phyloP scores from a whole-genome alignment of 2,797 vertebrate genomes.

The Megalops cyprinoides region DNA sequence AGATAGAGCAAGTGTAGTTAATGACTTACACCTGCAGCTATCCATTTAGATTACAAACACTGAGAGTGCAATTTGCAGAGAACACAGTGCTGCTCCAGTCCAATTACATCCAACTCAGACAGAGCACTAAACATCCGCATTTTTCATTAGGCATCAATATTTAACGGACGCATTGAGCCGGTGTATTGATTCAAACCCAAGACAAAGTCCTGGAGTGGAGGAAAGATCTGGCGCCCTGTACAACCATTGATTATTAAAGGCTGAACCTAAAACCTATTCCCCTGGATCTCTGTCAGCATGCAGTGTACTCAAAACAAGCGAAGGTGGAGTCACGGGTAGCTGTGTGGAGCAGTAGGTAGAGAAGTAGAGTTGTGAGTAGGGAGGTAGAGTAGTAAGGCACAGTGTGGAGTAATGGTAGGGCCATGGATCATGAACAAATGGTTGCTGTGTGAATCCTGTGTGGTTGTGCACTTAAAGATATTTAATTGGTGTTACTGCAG shows the following conservation, averaged over 20 bases:
- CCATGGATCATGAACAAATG: neutral
- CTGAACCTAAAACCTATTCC: neutral
- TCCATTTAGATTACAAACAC: too few relatives aligned
- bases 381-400: neutral
- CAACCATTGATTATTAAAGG: neutral
- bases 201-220: neutral
- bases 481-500: neutral
- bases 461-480: neutral
- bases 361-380: neutral
- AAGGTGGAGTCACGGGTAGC: neutral
- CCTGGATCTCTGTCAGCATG: neutral
- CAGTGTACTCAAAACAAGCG: neutral
- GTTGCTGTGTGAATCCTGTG: neutral
- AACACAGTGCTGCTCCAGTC: too few relatives aligned
- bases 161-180: slow-evolving; percentile 7
- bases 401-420: too few relatives aligned
- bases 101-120: too few relatives aligned
- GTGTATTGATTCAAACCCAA: neutral
- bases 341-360: neutral
- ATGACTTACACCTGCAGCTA: too few relatives aligned
- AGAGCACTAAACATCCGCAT: too few relatives aligned
- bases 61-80: too few relatives aligned
- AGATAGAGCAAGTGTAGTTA: too few relatives aligned
- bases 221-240: too few relatives aligned
- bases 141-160: neutral